These are phyloP conservation scores for Tetragonisca angustula DNA, from an alignment of 2,888 invertebrate genomes.

Conservation along the genomic window DNA sequence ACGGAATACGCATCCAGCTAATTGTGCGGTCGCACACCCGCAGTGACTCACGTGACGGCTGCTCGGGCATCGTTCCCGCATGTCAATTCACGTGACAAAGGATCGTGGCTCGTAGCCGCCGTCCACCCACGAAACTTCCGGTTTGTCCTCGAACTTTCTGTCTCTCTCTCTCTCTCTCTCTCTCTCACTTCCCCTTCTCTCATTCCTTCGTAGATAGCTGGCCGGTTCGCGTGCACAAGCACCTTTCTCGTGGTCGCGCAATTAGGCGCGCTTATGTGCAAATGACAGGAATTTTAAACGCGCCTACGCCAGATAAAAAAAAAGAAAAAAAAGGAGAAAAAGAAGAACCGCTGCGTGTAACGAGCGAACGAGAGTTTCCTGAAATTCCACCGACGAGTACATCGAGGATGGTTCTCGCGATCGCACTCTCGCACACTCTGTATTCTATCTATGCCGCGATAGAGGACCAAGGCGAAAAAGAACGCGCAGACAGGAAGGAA, in stretches of 20 bases:
- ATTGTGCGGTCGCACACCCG: constrained; percentile 75
- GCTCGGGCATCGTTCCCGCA: constrained; percentile 60
- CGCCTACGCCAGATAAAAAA: constrained; percentile 36
- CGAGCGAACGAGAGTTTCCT: constrained; percentile 40
- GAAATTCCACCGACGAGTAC: constrained; percentile 7
- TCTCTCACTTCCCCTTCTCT: background rate
- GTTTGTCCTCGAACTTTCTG: constrained; percentile 35
- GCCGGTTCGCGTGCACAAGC: constrained; percentile 55
- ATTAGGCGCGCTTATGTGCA: constrained; percentile 67
- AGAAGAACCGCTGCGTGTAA: constrained; percentile 3
- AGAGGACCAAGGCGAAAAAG: constrained; percentile 36
- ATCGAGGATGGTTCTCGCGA: too few relatives aligned
- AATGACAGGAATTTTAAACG: constrained; percentile 61
- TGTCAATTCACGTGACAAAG: constrained; percentile 75
- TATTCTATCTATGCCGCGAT: background rate
- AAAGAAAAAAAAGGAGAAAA: too few relatives aligned
- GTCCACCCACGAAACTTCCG: constrained; percentile 74
- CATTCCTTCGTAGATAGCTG: constrained; percentile 43
- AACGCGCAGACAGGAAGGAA: constrained; percentile 52
- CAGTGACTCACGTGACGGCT: constrained; percentile 75
- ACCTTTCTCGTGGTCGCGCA: constrained; percentile 51
- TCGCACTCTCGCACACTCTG: background rate
- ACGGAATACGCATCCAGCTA: constrained; percentile 77
- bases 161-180: background rate
- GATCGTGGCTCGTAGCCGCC: constrained; percentile 52